These are phyloP conservation scores for Tiliacea aurago DNA, from an alignment of 2,888 invertebrate genomes.

Conservation along the genomic window DNA sequence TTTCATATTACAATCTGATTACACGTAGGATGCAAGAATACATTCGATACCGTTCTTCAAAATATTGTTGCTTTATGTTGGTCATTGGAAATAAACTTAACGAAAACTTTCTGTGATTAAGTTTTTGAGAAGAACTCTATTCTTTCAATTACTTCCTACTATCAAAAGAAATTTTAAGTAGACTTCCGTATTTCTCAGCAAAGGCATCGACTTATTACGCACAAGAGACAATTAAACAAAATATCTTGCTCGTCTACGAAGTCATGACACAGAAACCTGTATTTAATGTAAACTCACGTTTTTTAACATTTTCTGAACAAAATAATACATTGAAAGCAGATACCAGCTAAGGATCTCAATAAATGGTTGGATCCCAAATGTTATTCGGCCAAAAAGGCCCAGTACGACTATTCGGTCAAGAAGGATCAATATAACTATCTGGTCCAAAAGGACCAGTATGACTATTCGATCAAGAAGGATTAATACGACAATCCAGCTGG, in stretches of 20 bases:
- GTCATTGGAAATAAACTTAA: not conserved
- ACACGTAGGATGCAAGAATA: not conserved
- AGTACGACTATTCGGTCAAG: slow-evolving; percentile 1
- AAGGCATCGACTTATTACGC: not conserved
- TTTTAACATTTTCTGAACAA: slow-evolving; percentile 56
- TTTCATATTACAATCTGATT: too few species aligned
- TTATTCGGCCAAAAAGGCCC: slow-evolving; percentile 19
- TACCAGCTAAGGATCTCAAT: slow-evolving; percentile 53
- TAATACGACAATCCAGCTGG: slow-evolving; percentile 1
- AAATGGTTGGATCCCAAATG: slow-evolving; percentile 60
- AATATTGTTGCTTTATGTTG: not conserved
- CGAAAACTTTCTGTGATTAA: not conserved
- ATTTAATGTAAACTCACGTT: not conserved
- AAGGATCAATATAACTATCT: slow-evolving; percentile 8
- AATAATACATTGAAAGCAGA: slow-evolving; percentile 52
- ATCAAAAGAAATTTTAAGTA: slow-evolving; percentile 13
- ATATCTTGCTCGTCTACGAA: not conserved
- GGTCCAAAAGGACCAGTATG: not conserved
- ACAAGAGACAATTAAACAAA: slow-evolving; percentile 21
- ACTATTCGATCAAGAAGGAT: not conserved
- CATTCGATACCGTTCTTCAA: too few species aligned
- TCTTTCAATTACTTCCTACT: not conserved
- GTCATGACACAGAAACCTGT: slow-evolving; percentile 2
- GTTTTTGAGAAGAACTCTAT: too few species aligned
- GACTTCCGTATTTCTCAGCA: not conserved